Evolutionary conservation across 1,140 invertebrate species (phyloP).

Genomic region (Ridgeia piscesae): DNA sequence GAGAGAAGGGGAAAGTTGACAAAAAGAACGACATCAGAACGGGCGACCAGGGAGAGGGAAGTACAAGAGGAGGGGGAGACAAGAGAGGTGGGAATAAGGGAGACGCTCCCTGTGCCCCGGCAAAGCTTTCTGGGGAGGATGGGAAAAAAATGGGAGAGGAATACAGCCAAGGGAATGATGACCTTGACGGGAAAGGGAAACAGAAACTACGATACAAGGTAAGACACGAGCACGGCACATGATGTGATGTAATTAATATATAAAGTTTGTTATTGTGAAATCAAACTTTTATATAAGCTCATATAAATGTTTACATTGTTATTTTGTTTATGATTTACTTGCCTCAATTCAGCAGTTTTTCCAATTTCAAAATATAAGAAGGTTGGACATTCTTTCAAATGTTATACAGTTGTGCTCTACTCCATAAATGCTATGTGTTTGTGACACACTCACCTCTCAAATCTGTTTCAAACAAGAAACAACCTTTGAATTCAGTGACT

Average conservation of each 20-base stretch:
- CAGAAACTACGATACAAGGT: slow-evolving; percentile 20
- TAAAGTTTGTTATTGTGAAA: too few relatives aligned
- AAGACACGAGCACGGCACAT: neutral
- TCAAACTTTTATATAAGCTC: too few relatives aligned
- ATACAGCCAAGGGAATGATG: neutral
- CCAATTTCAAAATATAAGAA: too few relatives aligned
- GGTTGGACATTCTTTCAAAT: too few relatives aligned
- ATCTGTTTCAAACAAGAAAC: too few relatives aligned
- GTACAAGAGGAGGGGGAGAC: neutral
- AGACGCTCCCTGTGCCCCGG: neutral
- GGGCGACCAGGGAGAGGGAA: neutral
- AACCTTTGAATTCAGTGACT: too few relatives aligned
- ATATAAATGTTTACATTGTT: too few relatives aligned
- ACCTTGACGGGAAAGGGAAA: slow-evolving; percentile 2
- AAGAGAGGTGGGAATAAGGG: neutral
- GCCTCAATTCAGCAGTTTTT: too few relatives aligned
- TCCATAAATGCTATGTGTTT: too few relatives aligned
- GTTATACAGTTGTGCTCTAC: too few relatives aligned
- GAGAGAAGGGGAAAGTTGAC: slow-evolving; percentile 9
- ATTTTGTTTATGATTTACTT: neutral
- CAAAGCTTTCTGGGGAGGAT: neutral
- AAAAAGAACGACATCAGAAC: slow-evolving; percentile 5
- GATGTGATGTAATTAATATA: too few relatives aligned
- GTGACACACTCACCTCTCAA: too few relatives aligned
- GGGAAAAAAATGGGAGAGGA: neutral